These are phyloP conservation scores for Coleophora flavipennella DNA, from an alignment of 2,888 invertebrate species.

Conservation along the genomic window DNA sequence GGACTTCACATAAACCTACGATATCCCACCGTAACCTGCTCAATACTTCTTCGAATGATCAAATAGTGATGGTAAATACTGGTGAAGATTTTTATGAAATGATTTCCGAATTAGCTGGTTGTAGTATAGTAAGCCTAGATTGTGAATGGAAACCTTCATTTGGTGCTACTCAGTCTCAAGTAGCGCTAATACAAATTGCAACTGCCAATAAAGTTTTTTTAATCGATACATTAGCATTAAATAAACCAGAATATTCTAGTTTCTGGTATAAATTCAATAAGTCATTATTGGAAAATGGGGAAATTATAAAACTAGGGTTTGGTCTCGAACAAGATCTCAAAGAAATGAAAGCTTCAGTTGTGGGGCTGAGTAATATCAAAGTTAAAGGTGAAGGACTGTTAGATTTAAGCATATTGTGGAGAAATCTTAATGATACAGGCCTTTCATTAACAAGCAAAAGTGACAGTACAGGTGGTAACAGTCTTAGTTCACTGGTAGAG, in stretches of 20 bases:
- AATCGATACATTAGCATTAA: slow-evolving; percentile 81
- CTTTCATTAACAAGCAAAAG: slow-evolving; percentile 46
- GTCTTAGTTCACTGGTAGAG: slow-evolving; percentile 82
- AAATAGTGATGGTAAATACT: slow-evolving; percentile 75
- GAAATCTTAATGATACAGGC: slow-evolving; percentile 42
- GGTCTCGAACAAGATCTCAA: slow-evolving; percentile 62
- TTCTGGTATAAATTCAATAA: slow-evolving; percentile 79
- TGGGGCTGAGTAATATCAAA: slow-evolving; percentile 53
- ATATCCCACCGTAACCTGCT: too few relatives aligned
- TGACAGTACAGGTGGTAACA: slow-evolving; percentile 72
- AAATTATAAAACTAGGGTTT: slow-evolving; percentile 83
- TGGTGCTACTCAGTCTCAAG: slow-evolving; percentile 76
- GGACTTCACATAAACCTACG: too few relatives aligned
- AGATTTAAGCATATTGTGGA: slow-evolving; percentile 56
- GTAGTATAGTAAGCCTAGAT: slow-evolving; percentile 82
- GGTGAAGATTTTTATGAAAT: slow-evolving; percentile 73
- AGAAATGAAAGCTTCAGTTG: slow-evolving; percentile 56
- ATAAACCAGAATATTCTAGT: slow-evolving; percentile 57
- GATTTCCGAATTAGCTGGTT: slow-evolving; percentile 53
- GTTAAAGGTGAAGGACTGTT: slow-evolving; percentile 62
- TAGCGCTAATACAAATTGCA: slow-evolving; percentile 88
- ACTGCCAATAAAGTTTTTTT: slow-evolving; percentile 80
- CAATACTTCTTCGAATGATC: slow-evolving; percentile 58
- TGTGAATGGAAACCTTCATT: slow-evolving; percentile 94
- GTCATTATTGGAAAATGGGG: slow-evolving; percentile 80